Evolutionary conservation across 2,113 vertebrate genomes (phyloP).

Genomic region (Ceyx cyanopectus): DNA sequence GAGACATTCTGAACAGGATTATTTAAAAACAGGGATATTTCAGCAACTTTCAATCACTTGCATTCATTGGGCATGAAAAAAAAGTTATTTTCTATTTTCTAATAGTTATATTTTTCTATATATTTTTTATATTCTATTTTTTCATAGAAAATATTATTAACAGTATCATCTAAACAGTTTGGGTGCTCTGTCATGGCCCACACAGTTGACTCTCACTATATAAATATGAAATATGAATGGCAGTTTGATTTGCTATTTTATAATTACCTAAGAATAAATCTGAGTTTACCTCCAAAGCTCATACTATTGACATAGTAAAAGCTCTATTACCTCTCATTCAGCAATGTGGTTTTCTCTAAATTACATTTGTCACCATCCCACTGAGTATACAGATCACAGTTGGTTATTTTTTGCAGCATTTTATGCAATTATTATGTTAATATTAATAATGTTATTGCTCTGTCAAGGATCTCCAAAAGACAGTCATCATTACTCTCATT

Average conservation of each 20-base stretch:
- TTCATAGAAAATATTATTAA: neutral
- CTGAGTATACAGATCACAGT: neutral
- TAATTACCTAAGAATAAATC: conserved; percentile 24
- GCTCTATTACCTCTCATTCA: neutral
- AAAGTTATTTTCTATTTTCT: too few species aligned
- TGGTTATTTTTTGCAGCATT: neutral
- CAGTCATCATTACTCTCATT: neutral
- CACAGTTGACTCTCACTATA: neutral
- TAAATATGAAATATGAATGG: conserved; percentile 1
- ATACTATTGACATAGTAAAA: neutral
- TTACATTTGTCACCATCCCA: neutral
- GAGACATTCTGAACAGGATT: neutral
- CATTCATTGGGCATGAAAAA: conserved; percentile 11
- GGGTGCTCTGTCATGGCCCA: neutral
- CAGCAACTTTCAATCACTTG: neutral
- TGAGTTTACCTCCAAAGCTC: neutral
- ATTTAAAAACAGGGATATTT: neutral
- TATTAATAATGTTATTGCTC: neutral
- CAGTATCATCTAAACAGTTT: neutral
- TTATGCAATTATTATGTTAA: neutral
- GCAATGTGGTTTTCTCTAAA: neutral
- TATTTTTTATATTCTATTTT: too few species aligned
- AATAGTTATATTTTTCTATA: conserved; percentile 18
- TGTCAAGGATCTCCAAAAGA: neutral
- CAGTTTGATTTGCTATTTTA: conserved; percentile 39